These are phyloP conservation scores for Dicroscelio sp. DNA, from an alignment of 2,888 invertebrate genomes.

Conservation along the genomic window DNA sequence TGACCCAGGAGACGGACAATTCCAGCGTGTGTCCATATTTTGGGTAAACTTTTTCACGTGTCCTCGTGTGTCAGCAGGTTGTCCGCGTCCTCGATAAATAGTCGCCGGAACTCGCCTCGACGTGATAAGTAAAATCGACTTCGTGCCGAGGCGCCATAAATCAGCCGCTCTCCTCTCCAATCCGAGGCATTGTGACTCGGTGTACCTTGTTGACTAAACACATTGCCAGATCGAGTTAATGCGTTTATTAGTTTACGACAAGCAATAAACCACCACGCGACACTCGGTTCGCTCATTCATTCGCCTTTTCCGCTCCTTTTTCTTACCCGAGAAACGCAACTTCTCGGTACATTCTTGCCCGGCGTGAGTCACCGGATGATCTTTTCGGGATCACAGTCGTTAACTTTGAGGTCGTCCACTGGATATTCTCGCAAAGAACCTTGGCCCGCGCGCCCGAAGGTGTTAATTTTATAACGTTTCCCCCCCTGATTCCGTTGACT, in stretches of 20 bases:
- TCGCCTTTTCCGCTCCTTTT: constrained; percentile 39
- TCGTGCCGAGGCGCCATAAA: no score
- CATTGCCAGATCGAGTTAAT: constrained; percentile 88
- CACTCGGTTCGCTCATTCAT: no score
- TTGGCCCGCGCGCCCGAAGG: constrained; percentile 67
- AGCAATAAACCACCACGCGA: constrained; percentile 84
- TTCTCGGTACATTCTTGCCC: constrained; percentile 69
- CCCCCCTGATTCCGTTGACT: constrained; percentile 38
- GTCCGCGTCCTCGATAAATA: constrained; percentile 83
- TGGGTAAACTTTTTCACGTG: constrained; percentile 76
- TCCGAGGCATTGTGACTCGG: constrained; percentile 86
- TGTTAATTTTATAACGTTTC: constrained; percentile 75
- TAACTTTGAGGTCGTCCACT: constrained; percentile 59
- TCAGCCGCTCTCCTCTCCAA: constrained; percentile 69
- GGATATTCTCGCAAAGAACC: constrained; percentile 59
- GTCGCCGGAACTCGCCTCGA: background rate
- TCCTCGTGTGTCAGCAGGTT: constrained; percentile 89
- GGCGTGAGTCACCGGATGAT: constrained; percentile 48
- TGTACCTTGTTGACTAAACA: constrained; percentile 89
- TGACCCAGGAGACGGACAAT: constrained; percentile 7
- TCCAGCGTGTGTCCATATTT: constrained; percentile 48
- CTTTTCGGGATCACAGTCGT: constrained; percentile 55
- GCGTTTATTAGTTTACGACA: constrained; percentile 90
- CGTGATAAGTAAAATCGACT: constrained; percentile 69
- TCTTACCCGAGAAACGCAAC: constrained; percentile 49